Percentiles rank a stretch among this genome's conserved stretches.
phyloP scores from a whole-genome alignment of 2,888 invertebrate genomes.

The Carterocephalus palaemon region DNA sequence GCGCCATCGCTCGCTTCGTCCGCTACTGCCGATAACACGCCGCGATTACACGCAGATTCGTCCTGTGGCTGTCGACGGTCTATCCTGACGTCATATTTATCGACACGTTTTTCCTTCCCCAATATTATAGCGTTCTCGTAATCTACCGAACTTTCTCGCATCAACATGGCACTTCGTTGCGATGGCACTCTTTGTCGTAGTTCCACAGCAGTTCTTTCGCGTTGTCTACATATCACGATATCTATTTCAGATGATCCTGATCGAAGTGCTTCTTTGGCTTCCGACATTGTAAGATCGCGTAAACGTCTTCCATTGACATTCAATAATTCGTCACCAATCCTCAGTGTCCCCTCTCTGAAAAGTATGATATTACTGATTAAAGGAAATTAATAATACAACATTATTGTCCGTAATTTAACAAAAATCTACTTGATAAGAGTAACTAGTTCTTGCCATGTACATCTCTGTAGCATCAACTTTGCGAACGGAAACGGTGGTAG shows the following conservation, averaged over 20 bases:
- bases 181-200: conserved; percentile 45
- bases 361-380: too few relatives aligned
- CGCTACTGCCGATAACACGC: conserved; percentile 68
- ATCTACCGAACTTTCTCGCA: conserved; percentile 85
- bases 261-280: conserved; percentile 82
- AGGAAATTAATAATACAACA: too few relatives aligned
- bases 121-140: conserved; percentile 82
- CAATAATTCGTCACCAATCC: conserved; percentile 84
- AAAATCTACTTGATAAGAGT: too few relatives aligned
- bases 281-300: conserved; percentile 81
- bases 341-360: conserved; percentile 80
- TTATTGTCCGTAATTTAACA: too few relatives aligned
- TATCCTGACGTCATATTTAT: conserved; percentile 80
- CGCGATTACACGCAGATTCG: conserved; percentile 75
- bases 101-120: conserved; percentile 69
- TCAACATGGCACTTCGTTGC: conserved; percentile 49
- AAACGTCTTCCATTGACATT: conserved; percentile 85
- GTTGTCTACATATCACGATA: conserved; percentile 80
- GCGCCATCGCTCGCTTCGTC: conserved; percentile 59
- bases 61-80: conserved; percentile 82
- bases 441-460: too few relatives aligned
- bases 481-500: too few relatives aligned
- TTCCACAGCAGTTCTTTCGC: conserved; percentile 49
- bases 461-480: too few relatives aligned
- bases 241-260: conserved; percentile 82